These are phyloP conservation scores for Myotis yumanensis DNA, from an alignment of 2,113 vertebrate species.

Conservation along the genomic window DNA sequence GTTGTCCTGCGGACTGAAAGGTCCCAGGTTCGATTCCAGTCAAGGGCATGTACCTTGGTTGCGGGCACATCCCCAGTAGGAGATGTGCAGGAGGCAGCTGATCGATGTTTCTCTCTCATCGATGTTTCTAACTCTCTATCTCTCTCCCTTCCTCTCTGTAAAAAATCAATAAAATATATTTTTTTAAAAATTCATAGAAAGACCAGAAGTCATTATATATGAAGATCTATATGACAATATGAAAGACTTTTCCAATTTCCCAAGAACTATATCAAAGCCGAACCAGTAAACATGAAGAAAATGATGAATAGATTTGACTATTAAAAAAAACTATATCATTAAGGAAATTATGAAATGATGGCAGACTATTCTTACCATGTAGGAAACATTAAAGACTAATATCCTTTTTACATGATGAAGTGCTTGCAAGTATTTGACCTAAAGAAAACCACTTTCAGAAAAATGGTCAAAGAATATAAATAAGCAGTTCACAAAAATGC, in stretches of 20 bases:
- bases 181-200: slow-evolving; percentile 37
- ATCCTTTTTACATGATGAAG: neutral
- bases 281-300: neutral
- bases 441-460: neutral
- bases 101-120: too few species aligned
- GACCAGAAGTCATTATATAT: slow-evolving; percentile 12
- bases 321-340: neutral
- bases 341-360: neutral
- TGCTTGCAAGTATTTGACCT: neutral
- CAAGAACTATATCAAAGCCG: neutral
- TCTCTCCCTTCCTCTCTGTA: too few species aligned
- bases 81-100: too few species aligned
- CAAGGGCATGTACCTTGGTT: too few species aligned
- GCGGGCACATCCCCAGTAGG: too few species aligned
- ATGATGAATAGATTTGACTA: neutral
- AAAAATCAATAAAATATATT: too few species aligned
- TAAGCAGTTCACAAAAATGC: neutral
- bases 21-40: too few species aligned
- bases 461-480: neutral
- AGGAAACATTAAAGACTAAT: neutral
- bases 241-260: neutral
- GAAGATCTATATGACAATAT: slow-evolving; percentile 1
- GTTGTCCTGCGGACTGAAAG: too few species aligned
- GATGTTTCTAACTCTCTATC: too few species aligned
- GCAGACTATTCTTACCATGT: neutral